Evolutionary conservation across 1,140 invertebrate species (phyloP).

Genomic region (Linepithema humile): DNA sequence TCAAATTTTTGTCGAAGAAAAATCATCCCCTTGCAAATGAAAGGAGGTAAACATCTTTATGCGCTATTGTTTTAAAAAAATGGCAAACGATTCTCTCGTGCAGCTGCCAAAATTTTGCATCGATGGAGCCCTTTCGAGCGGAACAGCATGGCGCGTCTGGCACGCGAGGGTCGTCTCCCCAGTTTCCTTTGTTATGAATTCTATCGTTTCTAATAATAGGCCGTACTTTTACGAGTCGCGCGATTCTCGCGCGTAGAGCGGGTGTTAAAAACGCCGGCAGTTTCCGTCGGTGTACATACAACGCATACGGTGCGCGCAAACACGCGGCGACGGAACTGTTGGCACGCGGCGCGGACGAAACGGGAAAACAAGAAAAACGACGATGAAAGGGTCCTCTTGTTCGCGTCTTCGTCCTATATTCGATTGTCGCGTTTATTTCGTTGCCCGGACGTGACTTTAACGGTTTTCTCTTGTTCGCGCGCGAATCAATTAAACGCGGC

Average conservation of each 20-base stretch:
- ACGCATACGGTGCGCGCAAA: neutral
- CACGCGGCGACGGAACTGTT: neutral
- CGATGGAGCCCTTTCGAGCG: constrained; percentile 4
- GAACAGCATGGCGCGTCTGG: constrained; percentile 30
- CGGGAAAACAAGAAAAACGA: constrained; percentile 69
- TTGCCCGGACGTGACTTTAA: constrained; percentile 33
- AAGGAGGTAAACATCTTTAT: neutral
- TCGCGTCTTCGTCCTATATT: constrained; percentile 62
- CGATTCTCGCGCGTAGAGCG: constrained; percentile 54
- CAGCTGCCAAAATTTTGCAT: constrained; percentile 50
- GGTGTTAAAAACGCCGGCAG: constrained; percentile 62
- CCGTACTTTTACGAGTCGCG: constrained; percentile 46
- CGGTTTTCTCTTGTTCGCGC: constrained; percentile 43
- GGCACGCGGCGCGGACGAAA: constrained; percentile 56
- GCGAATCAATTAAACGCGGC: constrained; percentile 57
- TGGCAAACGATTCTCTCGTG: neutral
- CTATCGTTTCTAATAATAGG: constrained; percentile 71
- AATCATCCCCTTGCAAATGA: neutral
- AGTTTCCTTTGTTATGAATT: constrained; percentile 69
- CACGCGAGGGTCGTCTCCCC: constrained; percentile 29
- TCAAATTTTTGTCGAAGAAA: neutral
- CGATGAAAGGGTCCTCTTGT: constrained; percentile 68
- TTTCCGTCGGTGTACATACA: neutral
- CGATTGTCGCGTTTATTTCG: constrained; percentile 61
- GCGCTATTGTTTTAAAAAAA: neutral